Evolutionary conservation across 2,797 vertebrate genomes (phyloP).

Genomic region (Gymnoscopelus braueri): DNA sequence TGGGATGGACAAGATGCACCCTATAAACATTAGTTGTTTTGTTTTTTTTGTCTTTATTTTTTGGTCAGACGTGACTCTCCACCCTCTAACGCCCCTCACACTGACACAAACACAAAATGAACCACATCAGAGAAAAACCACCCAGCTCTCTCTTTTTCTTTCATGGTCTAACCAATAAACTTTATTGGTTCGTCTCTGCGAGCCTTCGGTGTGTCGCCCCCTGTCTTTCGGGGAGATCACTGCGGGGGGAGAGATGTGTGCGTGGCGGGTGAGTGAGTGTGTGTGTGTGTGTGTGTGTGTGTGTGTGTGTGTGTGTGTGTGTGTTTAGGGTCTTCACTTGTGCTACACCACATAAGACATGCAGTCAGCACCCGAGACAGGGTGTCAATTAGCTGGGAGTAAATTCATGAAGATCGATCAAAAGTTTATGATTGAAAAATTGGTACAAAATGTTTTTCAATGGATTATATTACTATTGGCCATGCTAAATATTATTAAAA

Average conservation of each 20-base stretch:
- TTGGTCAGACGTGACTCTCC: too few relatives aligned
- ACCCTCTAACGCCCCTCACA: not conserved
- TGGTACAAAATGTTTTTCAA: too few relatives aligned
- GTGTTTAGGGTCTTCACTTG: not conserved
- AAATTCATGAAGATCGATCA: too few relatives aligned
- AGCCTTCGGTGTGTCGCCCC: not conserved
- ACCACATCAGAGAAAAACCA: constrained; percentile 33
- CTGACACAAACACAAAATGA: not conserved
- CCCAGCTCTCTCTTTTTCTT: constrained; percentile 25
- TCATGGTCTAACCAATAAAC: not conserved
- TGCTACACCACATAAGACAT: not conserved
- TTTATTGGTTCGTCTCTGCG: not conserved
- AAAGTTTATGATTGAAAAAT: too few relatives aligned
- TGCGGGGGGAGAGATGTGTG: not conserved
- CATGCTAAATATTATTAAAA: too few relatives aligned
- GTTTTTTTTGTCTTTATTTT: constrained; percentile 9
- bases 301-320: not conserved
- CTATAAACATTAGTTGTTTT: constrained; percentile 14
- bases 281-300: not conserved
- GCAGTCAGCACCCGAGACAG: not conserved
- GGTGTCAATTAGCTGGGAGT: not conserved
- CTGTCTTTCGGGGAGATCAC: not conserved
- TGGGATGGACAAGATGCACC: too few relatives aligned
- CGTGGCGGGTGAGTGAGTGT: not conserved
- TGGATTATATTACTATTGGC: too few relatives aligned